Base-by-base conservation (phyloP, 2,888 invertebrate genomes). In the Opisthograptis luteolata region DNA sequence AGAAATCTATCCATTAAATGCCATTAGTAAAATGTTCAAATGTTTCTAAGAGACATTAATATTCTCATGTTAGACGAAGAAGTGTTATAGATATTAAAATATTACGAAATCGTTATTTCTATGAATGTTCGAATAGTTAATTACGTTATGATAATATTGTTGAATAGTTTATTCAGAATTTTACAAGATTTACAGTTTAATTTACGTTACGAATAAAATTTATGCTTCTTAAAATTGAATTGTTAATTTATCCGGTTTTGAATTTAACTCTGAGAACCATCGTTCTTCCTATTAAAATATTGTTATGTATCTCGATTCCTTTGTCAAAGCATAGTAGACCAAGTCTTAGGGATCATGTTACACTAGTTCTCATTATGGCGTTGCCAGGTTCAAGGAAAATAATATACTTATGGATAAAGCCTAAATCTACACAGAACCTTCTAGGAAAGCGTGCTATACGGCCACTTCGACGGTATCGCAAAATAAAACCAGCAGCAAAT, bases 121-220 rank as follows among this genome's bases (percentile, higher is more conserved):
- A 28, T 36, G 19, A 36, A 44, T 68, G 49, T 53, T 62, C 57
- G 62, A 62, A 73, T 76, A 73, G 58, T 68, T 76, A 72, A 61
- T 62, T 78, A 79, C 66, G 74, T 79, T 81, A 72, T 67, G 62
- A 66, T 67, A 64, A 74, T 73, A 77, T 79, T 87, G 87, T 87
- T 87, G 74, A 76, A 82, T 79, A 81, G 82, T 85, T 86, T 85
- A 84, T 85, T 85, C 81, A 82, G 81, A 85, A 82, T 81, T 88
- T 87, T 88, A 87, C 84, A 88, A 84, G 77, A 84, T 87, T 85
- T 89, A 87, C 84, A 85, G 81, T 83, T 83, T 84, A 78, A 83
- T 76, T 79, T 83, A 87, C 80, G 87, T 88, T 88, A 85, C 72
- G 71, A 87, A 86, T 83, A 84, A 87, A 88, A 81, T 47, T 73